Evolutionary conservation across 35 echinoderm and acorn worm genomes (phyloP), one percentile per base, ranked within the genome.

Genomic region (Patiria miniata): DNA sequence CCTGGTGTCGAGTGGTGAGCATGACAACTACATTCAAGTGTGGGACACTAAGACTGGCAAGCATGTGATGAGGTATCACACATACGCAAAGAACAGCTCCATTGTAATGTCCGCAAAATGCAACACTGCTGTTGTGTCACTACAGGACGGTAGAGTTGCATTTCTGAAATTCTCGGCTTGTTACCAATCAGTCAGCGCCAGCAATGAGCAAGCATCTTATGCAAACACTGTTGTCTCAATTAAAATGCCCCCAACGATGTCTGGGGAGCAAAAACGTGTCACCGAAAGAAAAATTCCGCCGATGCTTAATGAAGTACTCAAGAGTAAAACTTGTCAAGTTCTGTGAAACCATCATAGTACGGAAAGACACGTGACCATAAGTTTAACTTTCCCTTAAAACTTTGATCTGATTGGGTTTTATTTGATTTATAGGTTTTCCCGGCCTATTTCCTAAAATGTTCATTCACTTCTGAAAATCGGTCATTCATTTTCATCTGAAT

Each of bases 11-110:
- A 12, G 19, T 17, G 82, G 51, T 59, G 54, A 84, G 36, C 18
- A 39, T 0, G 82, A 84, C 59, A 40, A 38, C 30, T 84, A 84
- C 12, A 37, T 61, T 37, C 53, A 59, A 28, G 9, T 84, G 7
- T 84, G 82, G 82, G 19, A 37, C 51, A 32, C 33, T n/a, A 17
- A 33, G 44, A 84, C 19, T 3, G 82, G 51, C 0, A 54, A 21
- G 9, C 36, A 53, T 7, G 7, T 84, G 51, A 84, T 84, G 82
- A 84, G 8, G 22, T 84, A 84, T 30, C 29, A 84, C 57, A 84
- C 82, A 12, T 84, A 84, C 22, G 53, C 82, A 26, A 73, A 73
- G 34, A 34, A 26, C 23, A 26, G 65, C 1, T 32, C 65, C 7
- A 34, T 34, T 28, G 8, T 73, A 26, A 73, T 73, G 26, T 73